Percentiles rank a stretch among this genome's conserved stretches.
These are phyloP conservation scores for Ptychoptera albimana DNA, from an alignment of 2,888 invertebrate genomes.

Conservation along the genomic window DNA sequence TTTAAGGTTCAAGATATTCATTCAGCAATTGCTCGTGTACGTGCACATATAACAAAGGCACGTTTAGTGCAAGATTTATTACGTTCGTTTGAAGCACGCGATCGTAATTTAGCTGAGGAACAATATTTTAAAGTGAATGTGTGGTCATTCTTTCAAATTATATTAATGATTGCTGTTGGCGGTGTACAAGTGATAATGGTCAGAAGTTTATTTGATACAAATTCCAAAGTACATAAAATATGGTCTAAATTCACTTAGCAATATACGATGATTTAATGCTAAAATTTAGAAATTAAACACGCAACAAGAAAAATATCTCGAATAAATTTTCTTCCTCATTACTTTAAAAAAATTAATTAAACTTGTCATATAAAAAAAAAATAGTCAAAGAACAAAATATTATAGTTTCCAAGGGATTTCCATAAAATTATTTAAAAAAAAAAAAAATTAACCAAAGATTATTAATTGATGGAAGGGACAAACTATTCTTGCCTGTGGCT, in stretches of 20 bases:
- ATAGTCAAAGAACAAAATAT: too few relatives aligned
- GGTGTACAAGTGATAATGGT: conserved; percentile 62
- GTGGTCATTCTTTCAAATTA: conserved; percentile 60
- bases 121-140: conserved; percentile 67
- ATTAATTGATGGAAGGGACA: too few relatives aligned
- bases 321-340: too few relatives aligned
- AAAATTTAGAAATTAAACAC: not conserved
- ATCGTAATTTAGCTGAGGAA: conserved; percentile 65
- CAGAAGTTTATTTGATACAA: conserved; percentile 57
- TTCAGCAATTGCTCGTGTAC: conserved; percentile 46
- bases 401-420: too few relatives aligned
- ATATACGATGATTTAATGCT: too few relatives aligned
- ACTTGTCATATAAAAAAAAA: too few relatives aligned
- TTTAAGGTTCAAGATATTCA: conserved; percentile 40
- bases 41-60: conserved; percentile 41
- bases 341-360: too few relatives aligned
- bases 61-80: conserved; percentile 51
- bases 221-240: conserved; percentile 25
- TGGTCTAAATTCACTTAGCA: conserved; percentile 20
- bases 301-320: too few relatives aligned
- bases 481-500: too few relatives aligned
- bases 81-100: conserved; percentile 60
- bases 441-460: too few relatives aligned
- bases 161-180: conserved; percentile 56
- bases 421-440: too few relatives aligned